Conservation (phyloP, 2,888 invertebrate species). For the Phaonia tiefii region DNA sequence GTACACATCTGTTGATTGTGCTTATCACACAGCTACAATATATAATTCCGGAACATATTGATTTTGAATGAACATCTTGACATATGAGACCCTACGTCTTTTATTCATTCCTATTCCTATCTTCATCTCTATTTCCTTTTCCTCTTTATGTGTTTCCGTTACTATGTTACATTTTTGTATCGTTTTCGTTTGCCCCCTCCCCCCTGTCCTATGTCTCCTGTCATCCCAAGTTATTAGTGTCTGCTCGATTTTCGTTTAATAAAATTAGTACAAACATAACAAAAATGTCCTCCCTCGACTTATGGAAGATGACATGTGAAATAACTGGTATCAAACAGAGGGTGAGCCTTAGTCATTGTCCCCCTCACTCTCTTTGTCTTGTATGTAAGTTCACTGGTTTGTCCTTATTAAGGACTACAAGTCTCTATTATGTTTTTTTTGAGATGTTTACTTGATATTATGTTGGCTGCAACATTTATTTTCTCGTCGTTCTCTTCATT, state of each 20-base stretch:
- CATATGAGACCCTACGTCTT: conserved; percentile 24
- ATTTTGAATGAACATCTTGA: conserved; percentile 36
- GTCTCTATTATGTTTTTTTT: conserved; percentile 5
- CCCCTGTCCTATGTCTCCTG: not conserved
- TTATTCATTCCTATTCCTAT: not conserved
- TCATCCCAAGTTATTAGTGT: conserved; percentile 34
- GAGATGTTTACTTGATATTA: conserved; percentile 29
- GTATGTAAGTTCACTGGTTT: not conserved
- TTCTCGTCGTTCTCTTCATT: not conserved
- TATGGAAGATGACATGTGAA: not conserved
- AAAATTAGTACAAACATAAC: conserved; percentile 34
- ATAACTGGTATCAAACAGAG: not conserved
- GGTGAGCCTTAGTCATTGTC: not conserved
- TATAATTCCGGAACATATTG: conserved; percentile 38
- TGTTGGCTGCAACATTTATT: not conserved
- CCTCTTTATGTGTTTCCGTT: conserved; percentile 7
- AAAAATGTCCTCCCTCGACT: not conserved
- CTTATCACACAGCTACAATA: conserved; percentile 3
- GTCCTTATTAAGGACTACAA: conserved; percentile 32
- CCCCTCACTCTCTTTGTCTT: not conserved
- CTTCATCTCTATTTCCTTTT: not conserved
- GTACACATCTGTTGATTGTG: not conserved
- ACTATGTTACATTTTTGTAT: conserved; percentile 1
- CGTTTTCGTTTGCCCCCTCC: not conserved
- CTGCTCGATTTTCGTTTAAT: conserved; percentile 24